A percentile compares a stretch with the other conserved stretches of the same genome.
These are phyloP conservation scores for Amiota minor DNA, from an alignment of 2,888 invertebrate species.

Conservation along the genomic window DNA sequence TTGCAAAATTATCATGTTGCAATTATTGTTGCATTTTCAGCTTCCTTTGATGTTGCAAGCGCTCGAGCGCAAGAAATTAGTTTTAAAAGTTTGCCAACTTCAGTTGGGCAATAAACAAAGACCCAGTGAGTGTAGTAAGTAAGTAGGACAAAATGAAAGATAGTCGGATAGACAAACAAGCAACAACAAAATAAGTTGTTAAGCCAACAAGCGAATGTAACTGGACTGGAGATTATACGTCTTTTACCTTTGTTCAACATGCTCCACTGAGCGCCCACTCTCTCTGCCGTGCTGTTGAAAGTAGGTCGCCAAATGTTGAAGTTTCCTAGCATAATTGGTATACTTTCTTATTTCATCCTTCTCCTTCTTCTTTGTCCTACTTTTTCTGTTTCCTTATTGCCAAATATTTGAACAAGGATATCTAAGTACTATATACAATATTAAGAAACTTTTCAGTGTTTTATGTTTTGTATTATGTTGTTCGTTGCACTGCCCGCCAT, in stretches of 20 bases:
- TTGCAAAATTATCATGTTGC: slow-evolving; percentile 7
- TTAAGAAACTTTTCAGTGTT: no score
- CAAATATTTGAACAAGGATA: no score
- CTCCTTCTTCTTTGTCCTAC: no score
- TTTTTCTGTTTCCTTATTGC: no score
- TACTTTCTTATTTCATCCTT: no score
- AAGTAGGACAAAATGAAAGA: neutral
- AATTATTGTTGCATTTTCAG: slow-evolving; percentile 17
- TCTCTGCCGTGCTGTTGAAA: neutral
- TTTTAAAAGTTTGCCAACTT: slow-evolving; percentile 20
- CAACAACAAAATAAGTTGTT: neutral
- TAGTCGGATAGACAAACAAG: neutral
- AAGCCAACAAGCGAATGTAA: neutral
- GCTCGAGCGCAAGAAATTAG: neutral
- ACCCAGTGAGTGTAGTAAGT: neutral
- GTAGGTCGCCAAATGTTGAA: slow-evolving; percentile 13
- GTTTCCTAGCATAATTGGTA: neutral
- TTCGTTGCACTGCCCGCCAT: neutral
- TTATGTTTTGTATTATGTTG: neutral
- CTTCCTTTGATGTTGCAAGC: neutral
- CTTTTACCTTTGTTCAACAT: neutral
- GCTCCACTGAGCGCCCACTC: neutral
- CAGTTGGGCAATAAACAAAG: slow-evolving; percentile 6
- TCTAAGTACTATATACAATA: no score
- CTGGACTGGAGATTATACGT: neutral